A percentile compares a stretch with the other conserved stretches of the same genome.
Evolutionary conservation across 1,140 invertebrate species (phyloP).

Genomic region (Ips nitidus): DNA sequence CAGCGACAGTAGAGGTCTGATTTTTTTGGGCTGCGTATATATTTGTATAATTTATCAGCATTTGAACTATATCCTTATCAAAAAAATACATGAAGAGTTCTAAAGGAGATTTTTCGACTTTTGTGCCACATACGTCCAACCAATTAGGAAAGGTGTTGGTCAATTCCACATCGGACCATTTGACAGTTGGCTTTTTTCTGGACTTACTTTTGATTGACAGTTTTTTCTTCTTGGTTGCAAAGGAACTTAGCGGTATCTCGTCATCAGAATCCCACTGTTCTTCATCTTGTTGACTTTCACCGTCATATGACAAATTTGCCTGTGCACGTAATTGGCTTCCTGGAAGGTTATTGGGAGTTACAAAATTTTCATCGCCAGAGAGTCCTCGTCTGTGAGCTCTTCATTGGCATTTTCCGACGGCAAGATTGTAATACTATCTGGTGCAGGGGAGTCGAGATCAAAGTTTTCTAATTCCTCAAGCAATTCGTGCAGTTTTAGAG

Average conservation of each 20-base stretch:
- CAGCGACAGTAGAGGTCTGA: not conserved
- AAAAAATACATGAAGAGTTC: not conserved
- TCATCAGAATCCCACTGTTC: not conserved
- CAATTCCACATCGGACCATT: too few relatives aligned
- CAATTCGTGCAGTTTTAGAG: constrained; percentile 12
- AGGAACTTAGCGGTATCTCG: not conserved
- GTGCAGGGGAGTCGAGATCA: constrained; percentile 9
- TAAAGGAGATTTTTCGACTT: not conserved
- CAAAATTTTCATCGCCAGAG: constrained; percentile 33
- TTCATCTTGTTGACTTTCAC: constrained; percentile 4
- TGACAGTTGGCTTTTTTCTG: too few relatives aligned
- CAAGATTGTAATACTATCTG: constrained; percentile 22
- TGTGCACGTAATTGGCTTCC: constrained; percentile 22
- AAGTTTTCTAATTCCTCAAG: constrained; percentile 27
- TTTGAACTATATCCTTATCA: not conserved
- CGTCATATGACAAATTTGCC: not conserved
- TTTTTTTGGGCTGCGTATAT: not conserved
- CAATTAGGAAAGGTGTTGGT: not conserved
- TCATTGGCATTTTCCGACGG: constrained; percentile 32
- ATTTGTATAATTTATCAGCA: not conserved
- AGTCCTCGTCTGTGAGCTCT: constrained; percentile 34
- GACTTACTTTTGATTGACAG: not conserved
- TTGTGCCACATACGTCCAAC: not conserved
- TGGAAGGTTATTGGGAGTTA: constrained; percentile 33
- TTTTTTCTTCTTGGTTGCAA: not conserved